Percentiles rank a stretch among this genome's conserved stretches.
phyloP scores from a whole-genome alignment of 2,888 invertebrate genomes.

The Eupithecia abbreviata region DNA sequence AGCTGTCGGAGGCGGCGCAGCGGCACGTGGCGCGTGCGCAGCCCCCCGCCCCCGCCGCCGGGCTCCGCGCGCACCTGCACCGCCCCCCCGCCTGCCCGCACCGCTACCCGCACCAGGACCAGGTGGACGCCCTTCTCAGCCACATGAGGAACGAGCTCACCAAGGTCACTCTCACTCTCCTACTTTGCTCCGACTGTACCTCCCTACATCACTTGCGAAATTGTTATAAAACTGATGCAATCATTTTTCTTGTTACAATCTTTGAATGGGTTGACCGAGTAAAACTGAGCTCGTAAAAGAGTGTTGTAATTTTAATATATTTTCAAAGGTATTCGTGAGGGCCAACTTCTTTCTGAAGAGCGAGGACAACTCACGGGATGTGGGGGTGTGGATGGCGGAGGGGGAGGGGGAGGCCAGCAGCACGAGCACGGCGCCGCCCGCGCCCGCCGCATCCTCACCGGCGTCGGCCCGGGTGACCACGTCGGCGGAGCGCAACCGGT shows the following conservation, averaged over 20 bases:
- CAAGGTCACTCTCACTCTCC: conserved; percentile 46
- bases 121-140: conserved; percentile 56
- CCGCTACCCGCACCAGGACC: conserved; percentile 50
- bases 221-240: background rate
- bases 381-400: background rate
- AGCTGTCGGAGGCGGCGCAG: background rate
- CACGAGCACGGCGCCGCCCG: background rate
- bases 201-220: background rate
- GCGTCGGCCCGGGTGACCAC: background rate
- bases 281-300: background rate
- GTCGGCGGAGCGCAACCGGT: conserved; percentile 45
- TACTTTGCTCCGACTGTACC: background rate
- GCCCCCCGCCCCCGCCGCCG: background rate
- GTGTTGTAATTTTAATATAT: background rate
- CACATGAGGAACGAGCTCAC: conserved; percentile 63
- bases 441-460: background rate
- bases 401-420: background rate
- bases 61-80: background rate
- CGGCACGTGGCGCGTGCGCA: background rate
- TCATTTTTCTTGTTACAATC: background rate
- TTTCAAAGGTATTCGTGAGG: conserved; percentile 51
- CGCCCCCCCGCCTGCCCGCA: conserved; percentile 42
- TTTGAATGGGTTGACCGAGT: background rate
- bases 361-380: conserved; percentile 16
- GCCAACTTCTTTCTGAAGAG: conserved; percentile 40